phyloP scores from a whole-genome alignment of 2,888 invertebrate genomes.

The Xestia ashworthii region DNA sequence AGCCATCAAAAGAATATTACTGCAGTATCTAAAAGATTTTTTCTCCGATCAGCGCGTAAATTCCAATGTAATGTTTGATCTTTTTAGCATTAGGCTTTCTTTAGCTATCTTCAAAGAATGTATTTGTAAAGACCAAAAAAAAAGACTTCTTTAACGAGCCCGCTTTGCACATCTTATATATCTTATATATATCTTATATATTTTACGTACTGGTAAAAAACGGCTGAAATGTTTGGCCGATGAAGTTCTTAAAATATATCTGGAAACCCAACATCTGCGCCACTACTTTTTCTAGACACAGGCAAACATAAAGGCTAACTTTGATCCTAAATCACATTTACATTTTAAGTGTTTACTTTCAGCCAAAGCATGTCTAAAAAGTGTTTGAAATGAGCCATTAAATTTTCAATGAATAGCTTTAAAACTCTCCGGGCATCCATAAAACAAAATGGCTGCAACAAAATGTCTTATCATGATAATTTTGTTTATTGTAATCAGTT shows the following conservation, averaged over 20 bases:
- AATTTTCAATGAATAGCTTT: conserved; percentile 67
- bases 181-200: too few species aligned
- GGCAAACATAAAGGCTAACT: conserved; percentile 32
- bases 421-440: conserved; percentile 64
- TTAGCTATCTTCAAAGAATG: conserved; percentile 20
- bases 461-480: conserved; percentile 68
- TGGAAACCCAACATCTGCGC: conserved; percentile 29
- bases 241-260: not conserved
- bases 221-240: not conserved
- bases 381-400: conserved; percentile 64
- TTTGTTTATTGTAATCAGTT: conserved; percentile 65
- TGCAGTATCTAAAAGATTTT: conserved; percentile 33
- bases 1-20: conserved; percentile 42
- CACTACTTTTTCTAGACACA: conserved; percentile 36
- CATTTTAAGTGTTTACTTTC: conserved; percentile 51
- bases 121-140: conserved; percentile 6
- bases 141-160: not conserved
- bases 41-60: conserved; percentile 28
- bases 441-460: conserved; percentile 69
- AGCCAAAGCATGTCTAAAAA: conserved; percentile 47
- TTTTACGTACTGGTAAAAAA: conserved; percentile 6
- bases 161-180: not conserved
- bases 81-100: conserved; percentile 27
- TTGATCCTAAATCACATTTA: conserved; percentile 51
- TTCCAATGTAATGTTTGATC: conserved; percentile 35